Conservation (phyloP, 2,113 vertebrate genomes). For the Girardinichthys multiradiatus region DNA sequence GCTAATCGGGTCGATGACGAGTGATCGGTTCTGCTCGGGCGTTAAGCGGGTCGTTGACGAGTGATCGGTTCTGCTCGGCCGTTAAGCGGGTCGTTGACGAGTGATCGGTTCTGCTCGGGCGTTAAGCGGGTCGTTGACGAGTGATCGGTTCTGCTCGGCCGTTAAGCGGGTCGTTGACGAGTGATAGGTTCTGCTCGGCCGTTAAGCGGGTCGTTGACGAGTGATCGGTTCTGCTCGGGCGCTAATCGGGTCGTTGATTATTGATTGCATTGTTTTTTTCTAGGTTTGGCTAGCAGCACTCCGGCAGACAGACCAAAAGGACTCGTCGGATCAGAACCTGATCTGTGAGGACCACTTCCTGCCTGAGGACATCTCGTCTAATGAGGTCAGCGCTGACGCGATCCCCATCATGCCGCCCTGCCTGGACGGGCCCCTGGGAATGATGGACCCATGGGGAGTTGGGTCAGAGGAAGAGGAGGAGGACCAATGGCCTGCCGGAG, state of each 20-base stretch:
- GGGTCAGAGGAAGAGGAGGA: slow-evolving; percentile 50
- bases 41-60: too few species aligned
- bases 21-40: too few species aligned
- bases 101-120: too few species aligned
- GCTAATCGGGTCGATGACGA: too few species aligned
- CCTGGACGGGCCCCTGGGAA: slow-evolving; percentile 60
- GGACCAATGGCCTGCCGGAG: slow-evolving; percentile 29
- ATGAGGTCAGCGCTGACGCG: slow-evolving; percentile 68
- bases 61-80: too few species aligned
- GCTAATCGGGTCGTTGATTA: background rate
- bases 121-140: too few species aligned
- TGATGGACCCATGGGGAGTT: slow-evolving; percentile 45
- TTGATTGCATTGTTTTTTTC: background rate
- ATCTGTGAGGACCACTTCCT: slow-evolving; percentile 84
- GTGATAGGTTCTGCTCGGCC: too few species aligned
- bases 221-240: too few species aligned
- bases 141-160: too few species aligned
- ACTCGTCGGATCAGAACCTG: slow-evolving; percentile 49
- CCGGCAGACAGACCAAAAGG: slow-evolving; percentile 60
- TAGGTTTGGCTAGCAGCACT: slow-evolving; percentile 81
- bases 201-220: too few species aligned
- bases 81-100: too few species aligned
- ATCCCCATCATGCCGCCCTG: slow-evolving; percentile 79
- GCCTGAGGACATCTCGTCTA: slow-evolving; percentile 68
- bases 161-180: too few species aligned